These are phyloP conservation scores for Baronia brevicornis DNA, from an alignment of 2,888 invertebrate species.

Conservation along the genomic window DNA sequence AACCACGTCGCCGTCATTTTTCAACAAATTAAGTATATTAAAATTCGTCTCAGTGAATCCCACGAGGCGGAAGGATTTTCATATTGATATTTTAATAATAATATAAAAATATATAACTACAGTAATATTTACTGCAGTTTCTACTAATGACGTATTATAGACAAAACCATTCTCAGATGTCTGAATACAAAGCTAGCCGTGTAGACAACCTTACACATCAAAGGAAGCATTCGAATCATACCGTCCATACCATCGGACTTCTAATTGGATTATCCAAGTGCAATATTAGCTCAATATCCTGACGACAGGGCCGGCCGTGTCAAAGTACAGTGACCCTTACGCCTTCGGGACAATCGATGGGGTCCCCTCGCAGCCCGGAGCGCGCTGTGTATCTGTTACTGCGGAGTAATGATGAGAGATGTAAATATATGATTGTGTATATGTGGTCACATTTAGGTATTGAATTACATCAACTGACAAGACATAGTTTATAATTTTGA, in stretches of 20 bases:
- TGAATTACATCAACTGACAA: not conserved
- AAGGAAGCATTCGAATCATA: slow-evolving; percentile 39
- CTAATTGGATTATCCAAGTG: slow-evolving; percentile 62
- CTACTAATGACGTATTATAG: too few relatives aligned
- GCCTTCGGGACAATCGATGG: slow-evolving; percentile 43
- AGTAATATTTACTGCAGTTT: too few relatives aligned
- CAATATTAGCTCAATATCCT: slow-evolving; percentile 59
- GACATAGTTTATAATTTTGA: too few relatives aligned
- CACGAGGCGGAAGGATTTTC: too few relatives aligned
- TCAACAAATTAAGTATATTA: too few relatives aligned
- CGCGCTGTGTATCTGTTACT: slow-evolving; percentile 26
- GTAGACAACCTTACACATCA: slow-evolving; percentile 34
- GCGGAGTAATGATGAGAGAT: slow-evolving; percentile 18
- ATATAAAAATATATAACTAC: too few relatives aligned
- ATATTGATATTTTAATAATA: too few relatives aligned
- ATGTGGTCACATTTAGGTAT: slow-evolving; percentile 10
- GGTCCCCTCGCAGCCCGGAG: slow-evolving; percentile 25
- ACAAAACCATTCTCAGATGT: too few relatives aligned
- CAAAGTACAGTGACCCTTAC: slow-evolving; percentile 57
- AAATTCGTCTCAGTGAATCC: too few relatives aligned
- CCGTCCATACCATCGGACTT: slow-evolving; percentile 30
- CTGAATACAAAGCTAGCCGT: too few relatives aligned
- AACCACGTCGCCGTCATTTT: too few relatives aligned
- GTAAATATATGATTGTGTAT: slow-evolving; percentile 3
- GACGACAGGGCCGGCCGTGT: slow-evolving; percentile 38